Evolutionary conservation across 1,140 invertebrate species (phyloP).

Genomic region (Pemphigus obesinymphae): DNA sequence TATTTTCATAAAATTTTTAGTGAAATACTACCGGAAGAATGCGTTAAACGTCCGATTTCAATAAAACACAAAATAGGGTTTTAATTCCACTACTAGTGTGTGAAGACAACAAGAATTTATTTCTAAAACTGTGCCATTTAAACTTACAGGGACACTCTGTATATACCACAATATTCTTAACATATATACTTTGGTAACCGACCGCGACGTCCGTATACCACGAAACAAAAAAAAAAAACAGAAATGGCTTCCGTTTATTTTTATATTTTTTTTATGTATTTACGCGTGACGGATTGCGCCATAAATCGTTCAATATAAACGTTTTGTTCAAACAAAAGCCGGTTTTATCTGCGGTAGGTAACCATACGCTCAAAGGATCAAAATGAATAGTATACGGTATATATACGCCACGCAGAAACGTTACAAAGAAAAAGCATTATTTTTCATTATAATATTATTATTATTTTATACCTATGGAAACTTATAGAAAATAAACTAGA

Average conservation of each 20-base stretch:
- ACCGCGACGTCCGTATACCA: not conserved
- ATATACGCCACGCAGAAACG: not conserved
- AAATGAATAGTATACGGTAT: not conserved
- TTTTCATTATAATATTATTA: not conserved
- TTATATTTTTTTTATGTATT: not conserved
- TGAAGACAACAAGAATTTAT: no score
- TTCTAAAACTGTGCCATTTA: no score
- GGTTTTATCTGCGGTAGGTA: not conserved
- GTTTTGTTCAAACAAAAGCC: not conserved
- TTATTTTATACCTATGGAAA: no score
- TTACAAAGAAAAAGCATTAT: not conserved
- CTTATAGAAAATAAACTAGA: not conserved
- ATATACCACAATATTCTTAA: no score
- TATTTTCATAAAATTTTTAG: no score
- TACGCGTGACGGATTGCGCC: not conserved
- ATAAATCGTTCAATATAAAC: slow-evolving; percentile 1
- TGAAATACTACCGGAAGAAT: no score
- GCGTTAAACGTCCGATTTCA: no score
- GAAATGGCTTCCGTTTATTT: not conserved
- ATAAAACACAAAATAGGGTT: no score
- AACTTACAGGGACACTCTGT: no score
- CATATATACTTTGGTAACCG: no score
- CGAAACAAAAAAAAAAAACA: not conserved
- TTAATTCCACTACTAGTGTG: no score
- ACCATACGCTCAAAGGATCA: not conserved